These are phyloP conservation scores for Nomada flava DNA, from an alignment of 2,888 invertebrate genomes.

Conservation along the genomic window DNA sequence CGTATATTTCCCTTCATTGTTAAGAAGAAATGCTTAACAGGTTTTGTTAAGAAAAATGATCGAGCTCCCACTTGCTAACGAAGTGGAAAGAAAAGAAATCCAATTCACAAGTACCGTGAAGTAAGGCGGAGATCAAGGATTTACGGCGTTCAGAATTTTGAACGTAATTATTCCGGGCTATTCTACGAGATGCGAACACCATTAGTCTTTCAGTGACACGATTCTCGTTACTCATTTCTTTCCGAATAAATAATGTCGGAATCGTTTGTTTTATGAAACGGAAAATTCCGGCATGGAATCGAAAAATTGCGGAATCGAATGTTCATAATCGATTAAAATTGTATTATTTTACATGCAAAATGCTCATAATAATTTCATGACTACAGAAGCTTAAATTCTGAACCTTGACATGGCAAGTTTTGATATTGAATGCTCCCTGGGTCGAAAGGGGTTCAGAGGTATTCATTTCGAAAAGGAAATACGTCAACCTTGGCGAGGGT, in stretches of 20 bases:
- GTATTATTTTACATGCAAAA: no score
- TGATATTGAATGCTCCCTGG: no score
- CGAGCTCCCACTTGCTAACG: conserved; percentile 26
- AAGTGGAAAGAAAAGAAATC: conserved; percentile 29
- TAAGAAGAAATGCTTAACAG: background rate
- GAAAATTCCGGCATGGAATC: background rate
- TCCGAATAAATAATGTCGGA: conserved; percentile 1
- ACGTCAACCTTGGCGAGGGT: background rate
- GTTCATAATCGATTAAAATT: background rate
- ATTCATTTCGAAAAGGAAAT: no score
- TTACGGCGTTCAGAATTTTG: conserved; percentile 11
- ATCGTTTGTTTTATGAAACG: background rate
- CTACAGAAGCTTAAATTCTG: no score
- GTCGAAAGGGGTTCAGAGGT: no score
- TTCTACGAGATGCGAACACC: background rate
- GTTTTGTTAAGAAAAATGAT: conserved; percentile 28
- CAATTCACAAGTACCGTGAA: background rate
- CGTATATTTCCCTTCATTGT: conserved; percentile 26
- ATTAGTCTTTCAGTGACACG: conserved; percentile 19
- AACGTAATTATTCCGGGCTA: background rate
- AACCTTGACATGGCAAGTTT: no score
- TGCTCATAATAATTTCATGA: no score
- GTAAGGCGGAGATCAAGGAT: background rate
- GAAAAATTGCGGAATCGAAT: background rate
- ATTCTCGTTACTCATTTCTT: conserved; percentile 3